Evolutionary conservation across 2,888 invertebrate genomes (phyloP).

Genomic region (Eilema depressum): DNA sequence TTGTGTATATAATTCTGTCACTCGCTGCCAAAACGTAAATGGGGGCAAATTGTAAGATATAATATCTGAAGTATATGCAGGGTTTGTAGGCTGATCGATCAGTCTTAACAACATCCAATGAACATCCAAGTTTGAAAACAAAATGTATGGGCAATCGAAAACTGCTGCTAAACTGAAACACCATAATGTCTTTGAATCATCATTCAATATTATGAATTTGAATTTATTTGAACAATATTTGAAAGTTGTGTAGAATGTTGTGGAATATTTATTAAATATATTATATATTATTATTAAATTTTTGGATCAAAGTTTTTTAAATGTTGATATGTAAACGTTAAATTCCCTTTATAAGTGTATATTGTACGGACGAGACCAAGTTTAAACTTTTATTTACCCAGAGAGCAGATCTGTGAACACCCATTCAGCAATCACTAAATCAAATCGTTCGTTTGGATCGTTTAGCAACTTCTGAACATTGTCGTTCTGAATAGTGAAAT

Average conservation of each 20-base stretch:
- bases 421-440: constrained; percentile 54
- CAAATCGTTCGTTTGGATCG: constrained; percentile 50
- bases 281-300: too few species aligned
- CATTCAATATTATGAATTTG: too few species aligned
- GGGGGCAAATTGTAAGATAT: constrained; percentile 33
- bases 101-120: constrained; percentile 49
- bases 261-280: too few species aligned
- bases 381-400: constrained; percentile 39
- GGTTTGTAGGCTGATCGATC: constrained; percentile 53
- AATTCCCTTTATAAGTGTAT: too few species aligned
- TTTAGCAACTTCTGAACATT: constrained; percentile 41
- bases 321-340: too few species aligned
- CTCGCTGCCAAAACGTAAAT: constrained; percentile 36
- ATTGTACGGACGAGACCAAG: background rate
- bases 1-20: constrained; percentile 21
- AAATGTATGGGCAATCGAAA: constrained; percentile 19
- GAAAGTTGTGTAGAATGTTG: too few species aligned
- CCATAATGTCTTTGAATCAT: background rate
- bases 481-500: constrained; percentile 9
- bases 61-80: constrained; percentile 48
- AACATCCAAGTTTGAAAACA: constrained; percentile 28
- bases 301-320: too few species aligned
- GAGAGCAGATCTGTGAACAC: constrained; percentile 47
- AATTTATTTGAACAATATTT: too few species aligned
- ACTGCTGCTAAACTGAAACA: constrained; percentile 18